Base-by-base conservation (phyloP, 2,113 vertebrate genomes). In the Amazona guildingii region DNA sequence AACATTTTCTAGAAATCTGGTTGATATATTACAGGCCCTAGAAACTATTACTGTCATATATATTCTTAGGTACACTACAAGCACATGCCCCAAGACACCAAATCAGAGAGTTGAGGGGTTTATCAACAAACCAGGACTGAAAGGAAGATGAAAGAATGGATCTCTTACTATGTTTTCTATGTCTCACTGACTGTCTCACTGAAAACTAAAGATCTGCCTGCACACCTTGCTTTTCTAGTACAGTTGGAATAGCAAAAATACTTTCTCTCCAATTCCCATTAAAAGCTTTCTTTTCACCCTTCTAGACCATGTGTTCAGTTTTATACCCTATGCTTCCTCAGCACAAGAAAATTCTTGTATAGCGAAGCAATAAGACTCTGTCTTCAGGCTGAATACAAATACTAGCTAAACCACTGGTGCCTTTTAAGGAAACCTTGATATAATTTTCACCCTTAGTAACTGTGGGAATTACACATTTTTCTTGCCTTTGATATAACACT, bases 1-100 rank as follows among this genome's bases (percentile, higher is more conserved):
- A 82, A 79, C 7, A 81, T 93, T 78, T 92, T 79, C 49, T 73
- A 91, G 73, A 94, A 88, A 88, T 57, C 33, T 90, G 43, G 63
- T 82, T 82, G 83, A 31, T 83, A 43, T 33, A 77, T 82, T 82
- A 89, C 24, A 90, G 41, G 13, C 21, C 44, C 27, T 64, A 79
- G 66, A 64, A 93, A 67, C 27, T 64, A 78, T 49, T 80, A 31
- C 17, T 64, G 29, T 37, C 0, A 0, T 29, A 66, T 29, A 44
- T 35, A 57, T 52, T 49, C 35, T 72, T 33, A 84, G 44, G 44
- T 78, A 93, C 41, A 64, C 23, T 46, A 57, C 23, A 88, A 68
- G 57, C 21, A 83, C 16, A 59, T 59, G 33, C 17, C 52, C 35
- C 37, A 74, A 69, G 57, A 72, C 20, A 73, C n/a, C 13, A 73